Evolutionary conservation across 1,140 invertebrate species (phyloP), one percentile per base, ranked within the genome.

Genomic region (Drosophila serrata): DNA sequence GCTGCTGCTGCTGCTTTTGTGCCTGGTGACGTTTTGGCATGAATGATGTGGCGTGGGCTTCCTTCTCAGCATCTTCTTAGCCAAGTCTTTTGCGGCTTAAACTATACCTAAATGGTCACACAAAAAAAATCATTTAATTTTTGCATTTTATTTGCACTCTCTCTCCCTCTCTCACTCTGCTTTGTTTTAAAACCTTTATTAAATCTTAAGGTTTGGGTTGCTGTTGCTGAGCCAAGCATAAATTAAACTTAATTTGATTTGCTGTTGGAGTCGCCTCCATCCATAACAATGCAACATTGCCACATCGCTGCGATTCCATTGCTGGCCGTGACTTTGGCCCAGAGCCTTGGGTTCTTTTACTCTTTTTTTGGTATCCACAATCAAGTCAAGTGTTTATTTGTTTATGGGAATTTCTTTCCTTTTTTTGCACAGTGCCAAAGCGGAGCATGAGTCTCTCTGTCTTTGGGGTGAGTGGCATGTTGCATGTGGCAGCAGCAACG

Each of bases 21-120:
- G 31, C 24, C 58, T 69, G 62, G 81, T 73, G 78, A 77, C 70
- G 81, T 68, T 81, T 75, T 90, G 81, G 79, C 87, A 82, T 90
- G 86, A 90, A 74, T 90, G 86, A 90, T 90, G 87, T 91, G 86
- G 86, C 87, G 86, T 90, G 86, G 86, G 86, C 59, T 90, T 90
- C 79, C 86, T 67, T 81, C 57, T 67, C 51, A 70, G 61, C 31
- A n/a, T 31, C 27, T 31, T 49, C 29, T 39, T n/a, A 40, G 40
- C 15, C 45, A 37, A 61, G 65, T 57, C 69, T 46, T 62, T 45
- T 65, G 57, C 53, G 55, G 68, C 45, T 40, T 33, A 27, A 64
- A 40, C 29, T 37, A 22, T 35, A 7, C 17, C 19, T 27, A 35
- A 61, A 43, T 15, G 40, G 11, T 15, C 24, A 35, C 51, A 13